Evolutionary conservation across 2,888 invertebrate species (phyloP), one percentile per base, ranked within the genome.

Genomic region (Anoplius nigerrimus): DNA sequence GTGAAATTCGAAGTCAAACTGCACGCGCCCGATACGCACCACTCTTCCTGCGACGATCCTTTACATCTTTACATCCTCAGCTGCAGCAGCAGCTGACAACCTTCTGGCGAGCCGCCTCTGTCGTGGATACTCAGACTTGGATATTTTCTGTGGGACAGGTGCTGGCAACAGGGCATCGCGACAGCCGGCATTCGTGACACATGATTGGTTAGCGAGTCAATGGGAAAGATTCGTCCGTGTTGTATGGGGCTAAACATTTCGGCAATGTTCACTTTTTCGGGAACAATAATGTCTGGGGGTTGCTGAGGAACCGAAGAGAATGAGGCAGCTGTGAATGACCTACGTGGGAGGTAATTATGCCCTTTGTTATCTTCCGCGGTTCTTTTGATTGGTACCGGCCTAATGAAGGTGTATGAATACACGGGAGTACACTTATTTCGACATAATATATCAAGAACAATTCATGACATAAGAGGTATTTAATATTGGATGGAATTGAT

Each of bases 101-200:
- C 69, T 67, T 69, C 69, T 68, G 65, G 54, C 57, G 56, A 57
- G 11, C 54, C 55, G 56, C 51, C 64, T 24, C 60, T 69, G 55
- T 43, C 62, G n/a, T 69, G 59, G 34, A 54, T 66, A 80, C 76
- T 74, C 75, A 70, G 62, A 57, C 64, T 65, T 71, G 62, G 74
- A 75, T 78, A 72, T 71, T 71, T 79, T 75, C 70, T 75, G 74
- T 66, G 63, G 68, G 83, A 80, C 86, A 86, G 84, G 84, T 86
- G 85, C 77, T 83, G 60, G 65, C 69, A 69, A 81, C 74, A 80
- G 67, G 76, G 81, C 80, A 82, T 82, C 75, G 81, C 83, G 82
- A 85, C 84, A 85, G 84, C 82, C 82, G 84, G 84, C 83, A 72
- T 69, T 82, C 82, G 80, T 69, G 72, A 75, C 74, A 66, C 66